Evolutionary conservation across 1,140 invertebrate species (phyloP), one percentile per base, ranked within the genome.

Genomic region (Alviniconcha marisindica): DNA sequence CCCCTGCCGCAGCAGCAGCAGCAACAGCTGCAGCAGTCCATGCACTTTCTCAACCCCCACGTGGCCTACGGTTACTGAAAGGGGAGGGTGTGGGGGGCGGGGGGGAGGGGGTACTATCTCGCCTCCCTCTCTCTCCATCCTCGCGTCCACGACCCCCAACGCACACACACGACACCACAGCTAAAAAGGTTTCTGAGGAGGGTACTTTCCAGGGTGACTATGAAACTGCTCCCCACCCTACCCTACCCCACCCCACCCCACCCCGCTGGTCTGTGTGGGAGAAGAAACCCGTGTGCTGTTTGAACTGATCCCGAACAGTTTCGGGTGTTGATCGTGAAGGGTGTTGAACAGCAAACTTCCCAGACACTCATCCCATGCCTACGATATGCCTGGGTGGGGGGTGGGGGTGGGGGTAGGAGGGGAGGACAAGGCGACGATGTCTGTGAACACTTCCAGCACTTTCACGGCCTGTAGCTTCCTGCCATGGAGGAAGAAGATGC

Each of bases 11-110:
- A n/a, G n/a, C 73, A 4, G 73, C 73, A 76, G 77, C n/a, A n/a
- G 69, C 77, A 0, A 18, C 36, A n/a, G n/a, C 73, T 12, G 73
- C 73, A 76, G 77, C 86, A 84, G 60, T 84, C 83, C 10, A 77
- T 77, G 71, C 83, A 44, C 18, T 83, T 77, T 38, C 60, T 42
- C 54, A 78, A 78, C 48, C 60, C 81, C 42, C 85, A 84, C 44
- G 80, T 82, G n/a, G 56, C 81, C 12, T 86, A 83, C 38, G 60
- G 78, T 18, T 80, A 80, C 38, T 80, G 78, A 80, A 5, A 12
- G 12, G 7, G 24, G 18, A 14, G 54, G 10, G n/a, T n/a, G n/a
- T n/a, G 63, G 51, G 51, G 51, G 12, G 51, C 24, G 12, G 10
- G 51, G 51, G 10, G 51, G 12, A 24, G 24, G 12, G 10, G 12